Conservation (phyloP, 2,888 invertebrate species). For the Heteromurus nitidus region DNA sequence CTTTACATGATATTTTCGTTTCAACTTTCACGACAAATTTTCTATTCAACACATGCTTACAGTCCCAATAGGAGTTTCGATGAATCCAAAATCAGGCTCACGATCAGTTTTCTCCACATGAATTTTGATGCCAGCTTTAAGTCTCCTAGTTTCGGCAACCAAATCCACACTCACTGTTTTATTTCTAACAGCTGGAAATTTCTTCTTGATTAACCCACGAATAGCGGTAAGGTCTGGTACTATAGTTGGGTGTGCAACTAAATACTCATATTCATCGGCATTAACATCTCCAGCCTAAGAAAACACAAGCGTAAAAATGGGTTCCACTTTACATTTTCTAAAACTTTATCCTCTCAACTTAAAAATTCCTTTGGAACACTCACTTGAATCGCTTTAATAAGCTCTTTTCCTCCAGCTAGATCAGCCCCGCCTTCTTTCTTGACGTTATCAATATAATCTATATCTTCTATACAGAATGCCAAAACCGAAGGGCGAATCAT, state of each 20-base stretch:
- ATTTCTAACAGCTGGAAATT: conserved; percentile 80
- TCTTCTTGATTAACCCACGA: conserved; percentile 85
- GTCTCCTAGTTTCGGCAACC: conserved; percentile 80
- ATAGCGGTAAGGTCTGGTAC: conserved; percentile 85
- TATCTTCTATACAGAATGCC: conserved; percentile 82
- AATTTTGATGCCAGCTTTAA: conserved; percentile 84
- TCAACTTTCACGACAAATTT: not conserved
- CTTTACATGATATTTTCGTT: not conserved
- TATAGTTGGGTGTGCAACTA: conserved; percentile 88
- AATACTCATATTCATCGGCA: conserved; percentile 81
- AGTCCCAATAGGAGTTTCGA: conserved; percentile 83
- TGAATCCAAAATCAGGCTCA: conserved; percentile 83
- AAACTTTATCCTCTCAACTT: too few relatives aligned
- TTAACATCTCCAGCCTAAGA: conserved; percentile 75
- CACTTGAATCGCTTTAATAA: conserved; percentile 86
- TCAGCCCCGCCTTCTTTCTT: conserved; percentile 82
- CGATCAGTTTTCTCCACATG: conserved; percentile 80
- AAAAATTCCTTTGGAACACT: conserved; percentile 48
- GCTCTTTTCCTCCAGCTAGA: conserved; percentile 83
- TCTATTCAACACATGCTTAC: conserved; percentile 78
- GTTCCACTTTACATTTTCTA: conserved; percentile 77
- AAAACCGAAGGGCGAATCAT: conserved; percentile 79
- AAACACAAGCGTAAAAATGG: conserved; percentile 27
- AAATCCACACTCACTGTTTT: conserved; percentile 83
- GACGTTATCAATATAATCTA: conserved; percentile 80